Base-by-base conservation (phyloP, 2,888 invertebrate species). In the Lycaena phlaeas region DNA sequence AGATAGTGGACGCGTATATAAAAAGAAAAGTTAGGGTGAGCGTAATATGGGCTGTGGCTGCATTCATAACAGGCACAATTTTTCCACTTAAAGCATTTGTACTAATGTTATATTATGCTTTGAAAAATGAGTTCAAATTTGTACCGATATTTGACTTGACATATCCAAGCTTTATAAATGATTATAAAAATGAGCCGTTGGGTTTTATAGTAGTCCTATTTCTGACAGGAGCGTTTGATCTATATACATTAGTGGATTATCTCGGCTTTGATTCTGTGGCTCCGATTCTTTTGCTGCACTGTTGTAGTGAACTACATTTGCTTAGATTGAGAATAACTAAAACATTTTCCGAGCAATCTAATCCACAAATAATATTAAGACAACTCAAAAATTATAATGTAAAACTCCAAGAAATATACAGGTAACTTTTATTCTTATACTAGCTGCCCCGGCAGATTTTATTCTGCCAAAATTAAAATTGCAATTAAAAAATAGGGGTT, bases 261-360 rank as follows among this genome's bases (percentile, higher is more conserved):
- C 49, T 68, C 0, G 69, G 69, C 2, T 78, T 77, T 46, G 79
- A 81, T 54, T 68, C 78, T 1, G 43, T 81, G n/a, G 62, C 69
- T 1, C 73, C 74, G 0, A 73, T 76, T 52, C 68, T 74, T 44
- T 56, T 74, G 48, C 42, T 74, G 17, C 77, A 81, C 40, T 52
- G 57, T 3, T 73, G 76, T 44, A 75, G 76, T 2, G 76, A 78
- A 40, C 46, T 77, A 2, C 64, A 74, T 14, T 43, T 81, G 9
- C 54, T 72, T 0, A 67, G 60, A 25, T 45, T 42, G n/a, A 57
- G 61, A 26, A 57, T 78, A 26, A 43, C 42, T n/a, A 60, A 50
- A 26, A 26, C 68, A 4, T 64, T 72, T 38, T 37, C 46, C 0
- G 48, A 61, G 25, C 40, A 51, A 2, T 38, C 48, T 27, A 50